phyloP scores from a whole-genome alignment of 23 tunicate genomes.

The Styela plicata region DNA sequence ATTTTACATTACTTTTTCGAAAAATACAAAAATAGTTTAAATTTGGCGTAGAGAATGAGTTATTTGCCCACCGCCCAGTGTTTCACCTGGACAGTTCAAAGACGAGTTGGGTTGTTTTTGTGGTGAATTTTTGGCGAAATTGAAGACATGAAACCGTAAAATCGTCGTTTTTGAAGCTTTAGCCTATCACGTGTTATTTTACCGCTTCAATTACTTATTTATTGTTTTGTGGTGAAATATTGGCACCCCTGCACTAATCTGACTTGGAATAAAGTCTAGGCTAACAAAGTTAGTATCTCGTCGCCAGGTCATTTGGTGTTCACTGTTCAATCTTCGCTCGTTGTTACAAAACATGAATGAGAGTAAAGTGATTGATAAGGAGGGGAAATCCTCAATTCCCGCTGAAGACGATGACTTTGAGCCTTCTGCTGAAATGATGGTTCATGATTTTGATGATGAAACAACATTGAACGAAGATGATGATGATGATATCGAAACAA shows the following conservation, averaged over 20 bases:
- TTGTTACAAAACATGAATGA: no score
- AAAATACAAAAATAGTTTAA: background rate
- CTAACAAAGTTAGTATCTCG: no score
- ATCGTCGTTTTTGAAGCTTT: background rate
- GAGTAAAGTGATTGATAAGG: background rate
- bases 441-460: conserved; percentile 87
- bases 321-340: no score
- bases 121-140: background rate
- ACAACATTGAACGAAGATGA: conserved; percentile 61
- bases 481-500: conserved; percentile 48
- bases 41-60: background rate
- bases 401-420: conserved; percentile 60
- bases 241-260: no score
- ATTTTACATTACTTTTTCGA: no score
- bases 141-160: background rate
- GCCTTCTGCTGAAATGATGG: conserved; percentile 51
- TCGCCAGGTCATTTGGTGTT: no score
- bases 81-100: background rate
- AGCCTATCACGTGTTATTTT: background rate
- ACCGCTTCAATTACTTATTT: no score
- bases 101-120: background rate
- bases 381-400: conserved; percentile 20
- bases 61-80: background rate
- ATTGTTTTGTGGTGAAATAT: no score
- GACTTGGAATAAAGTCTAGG: no score